phyloP scores from a whole-genome alignment of 1,140 invertebrate species.

The Medauroidea extradentata region DNA sequence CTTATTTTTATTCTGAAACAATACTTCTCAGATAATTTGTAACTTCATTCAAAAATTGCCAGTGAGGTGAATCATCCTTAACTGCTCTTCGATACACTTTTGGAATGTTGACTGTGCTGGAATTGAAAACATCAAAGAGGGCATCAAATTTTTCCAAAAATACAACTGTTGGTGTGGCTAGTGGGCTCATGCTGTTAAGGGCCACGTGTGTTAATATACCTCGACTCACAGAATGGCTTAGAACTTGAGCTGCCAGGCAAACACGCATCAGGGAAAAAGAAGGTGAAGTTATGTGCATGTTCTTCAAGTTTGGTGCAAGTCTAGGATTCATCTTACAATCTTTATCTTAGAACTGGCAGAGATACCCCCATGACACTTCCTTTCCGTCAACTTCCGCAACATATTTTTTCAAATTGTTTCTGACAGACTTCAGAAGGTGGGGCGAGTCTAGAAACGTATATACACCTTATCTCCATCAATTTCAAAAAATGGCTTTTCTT shows the following conservation, averaged over 20 bases:
- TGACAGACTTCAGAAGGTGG: conserved; percentile 1
- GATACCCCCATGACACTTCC: no score
- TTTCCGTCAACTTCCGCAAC: no score
- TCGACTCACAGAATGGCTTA: neutral
- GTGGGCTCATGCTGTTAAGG: neutral
- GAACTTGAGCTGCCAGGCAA: neutral
- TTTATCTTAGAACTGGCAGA: no score
- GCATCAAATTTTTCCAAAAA: conserved; percentile 1
- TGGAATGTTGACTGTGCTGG: neutral
- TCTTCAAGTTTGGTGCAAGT: no score
- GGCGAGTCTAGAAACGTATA: neutral
- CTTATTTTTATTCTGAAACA: no score
- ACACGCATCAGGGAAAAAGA: conserved; percentile 2
- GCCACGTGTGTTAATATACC: neutral
- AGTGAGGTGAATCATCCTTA: no score
- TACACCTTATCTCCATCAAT: neutral
- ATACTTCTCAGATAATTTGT: no score
- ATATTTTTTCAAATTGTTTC: conserved; percentile 10
- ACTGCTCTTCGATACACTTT: no score
- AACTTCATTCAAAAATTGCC: no score
- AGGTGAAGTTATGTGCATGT: neutral
- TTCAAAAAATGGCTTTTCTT: neutral
- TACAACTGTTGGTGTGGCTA: neutral
- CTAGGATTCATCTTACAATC: no score
- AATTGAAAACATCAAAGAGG: conserved; percentile 4